Evolutionary conservation across 2,113 vertebrate species (phyloP).

Genomic region (Syrmaticus mikado): DNA sequence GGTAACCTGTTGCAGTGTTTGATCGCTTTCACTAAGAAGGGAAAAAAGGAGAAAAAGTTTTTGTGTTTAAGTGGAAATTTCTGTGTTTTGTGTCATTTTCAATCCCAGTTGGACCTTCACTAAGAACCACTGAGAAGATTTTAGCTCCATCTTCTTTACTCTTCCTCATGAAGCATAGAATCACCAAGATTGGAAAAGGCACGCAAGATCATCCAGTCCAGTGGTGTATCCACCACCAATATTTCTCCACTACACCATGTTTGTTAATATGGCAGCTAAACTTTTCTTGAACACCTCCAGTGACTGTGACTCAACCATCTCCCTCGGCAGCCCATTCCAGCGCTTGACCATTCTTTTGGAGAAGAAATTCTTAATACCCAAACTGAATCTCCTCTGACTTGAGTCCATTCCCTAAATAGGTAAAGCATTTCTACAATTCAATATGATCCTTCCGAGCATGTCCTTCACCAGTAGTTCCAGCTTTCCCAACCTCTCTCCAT

Average conservation of each 20-base stretch:
- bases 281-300: too few species aligned
- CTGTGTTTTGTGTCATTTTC: not conserved
- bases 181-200: too few species aligned
- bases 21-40: not conserved
- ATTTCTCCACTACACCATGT: too few species aligned
- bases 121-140: not conserved
- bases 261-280: too few species aligned
- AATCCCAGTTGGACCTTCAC: not conserved
- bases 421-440: not conserved
- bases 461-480: not conserved
- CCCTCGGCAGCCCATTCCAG: too few species aligned
- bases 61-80: not conserved
- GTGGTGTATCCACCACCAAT: too few species aligned
- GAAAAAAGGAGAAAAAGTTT: not conserved
- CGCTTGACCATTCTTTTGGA: too few species aligned
- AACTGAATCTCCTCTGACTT: too few species aligned
- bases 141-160: not conserved
- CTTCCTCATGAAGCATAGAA: not conserved
- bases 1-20: not conserved
- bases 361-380: too few species aligned
- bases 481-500: not conserved
- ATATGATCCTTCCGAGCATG: accelerated
- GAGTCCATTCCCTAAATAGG: too few species aligned
- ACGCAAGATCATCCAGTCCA: too few species aligned
- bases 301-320: too few species aligned